Percentiles rank a stretch among this genome's conserved stretches.
Evolutionary conservation across 2,888 invertebrate genomes (phyloP).

Genomic region (Holacanthella duospinosa): DNA sequence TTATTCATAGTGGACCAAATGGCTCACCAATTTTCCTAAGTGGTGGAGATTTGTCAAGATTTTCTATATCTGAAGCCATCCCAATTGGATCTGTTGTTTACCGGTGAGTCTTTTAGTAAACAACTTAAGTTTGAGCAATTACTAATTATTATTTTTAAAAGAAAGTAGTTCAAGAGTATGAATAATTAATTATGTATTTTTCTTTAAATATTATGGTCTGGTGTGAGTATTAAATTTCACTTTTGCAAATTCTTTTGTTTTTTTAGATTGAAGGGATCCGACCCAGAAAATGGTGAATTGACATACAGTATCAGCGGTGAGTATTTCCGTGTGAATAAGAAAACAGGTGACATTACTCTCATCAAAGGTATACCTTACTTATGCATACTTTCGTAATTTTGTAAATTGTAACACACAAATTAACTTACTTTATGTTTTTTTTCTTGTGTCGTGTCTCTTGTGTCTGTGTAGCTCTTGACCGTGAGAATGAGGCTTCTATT

Average conservation of each 20-base stretch:
- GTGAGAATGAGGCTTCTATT: conserved; percentile 57
- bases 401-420: not conserved
- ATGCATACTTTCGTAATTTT: not conserved
- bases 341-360: conserved; percentile 62
- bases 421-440: not conserved
- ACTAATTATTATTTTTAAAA: too few relatives aligned
- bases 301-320: conserved; percentile 72
- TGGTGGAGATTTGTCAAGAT: conserved; percentile 66
- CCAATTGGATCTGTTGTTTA: conserved; percentile 64
- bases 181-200: not conserved
- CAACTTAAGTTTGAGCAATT: too few relatives aligned
- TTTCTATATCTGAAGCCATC: conserved; percentile 62
- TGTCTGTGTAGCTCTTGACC: conserved; percentile 48
- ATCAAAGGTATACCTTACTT: conserved; percentile 43
- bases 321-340: conserved; percentile 64
- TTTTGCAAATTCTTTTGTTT: not conserved
- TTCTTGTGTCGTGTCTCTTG: not conserved
- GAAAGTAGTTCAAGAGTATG: too few relatives aligned
- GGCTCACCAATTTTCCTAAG: conserved; percentile 62
- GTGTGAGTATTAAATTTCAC: not conserved
- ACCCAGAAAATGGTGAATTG: conserved; percentile 62
- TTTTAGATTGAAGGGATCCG: conserved; percentile 47
- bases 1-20: conserved; percentile 43
- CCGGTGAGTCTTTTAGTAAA: too few relatives aligned
- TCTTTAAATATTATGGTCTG: not conserved